phyloP scores from a whole-genome alignment of 2,797 vertebrate genomes.

The Emys orbicularis region DNA sequence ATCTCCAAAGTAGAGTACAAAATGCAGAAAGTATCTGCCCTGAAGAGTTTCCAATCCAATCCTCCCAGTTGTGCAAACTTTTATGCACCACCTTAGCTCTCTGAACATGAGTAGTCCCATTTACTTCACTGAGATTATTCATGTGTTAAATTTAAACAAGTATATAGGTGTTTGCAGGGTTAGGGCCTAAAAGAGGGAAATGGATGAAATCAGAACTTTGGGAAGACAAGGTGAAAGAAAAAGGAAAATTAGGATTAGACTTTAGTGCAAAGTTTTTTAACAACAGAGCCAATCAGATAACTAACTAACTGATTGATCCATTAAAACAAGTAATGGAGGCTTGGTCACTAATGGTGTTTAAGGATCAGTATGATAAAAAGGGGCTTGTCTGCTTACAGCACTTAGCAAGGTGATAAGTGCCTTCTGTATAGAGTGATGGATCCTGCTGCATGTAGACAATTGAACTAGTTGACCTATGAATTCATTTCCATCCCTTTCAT shows the following conservation, averaged over 20 bases:
- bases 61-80: not conserved
- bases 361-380: not conserved
- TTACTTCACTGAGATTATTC: not conserved
- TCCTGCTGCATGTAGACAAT: not conserved
- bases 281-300: not conserved
- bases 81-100: not conserved
- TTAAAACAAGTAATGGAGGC: not conserved
- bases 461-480: not conserved
- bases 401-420: not conserved
- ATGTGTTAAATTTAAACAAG: not conserved
- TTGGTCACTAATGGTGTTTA: not conserved
- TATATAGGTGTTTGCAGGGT: rapidly evolving
- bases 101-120: not conserved
- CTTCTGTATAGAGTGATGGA: not conserved
- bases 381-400: not conserved
- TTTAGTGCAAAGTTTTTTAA: not conserved
- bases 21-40: not conserved
- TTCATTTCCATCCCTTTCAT: not conserved
- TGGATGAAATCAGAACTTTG: not conserved
- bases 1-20: not conserved
- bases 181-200: not conserved
- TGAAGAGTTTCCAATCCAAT: not conserved
- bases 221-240: not conserved
- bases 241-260: not conserved
- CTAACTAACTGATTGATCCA: not conserved